phyloP scores from a whole-genome alignment of 2,113 vertebrate genomes.

The Podarcis muralis region DNA sequence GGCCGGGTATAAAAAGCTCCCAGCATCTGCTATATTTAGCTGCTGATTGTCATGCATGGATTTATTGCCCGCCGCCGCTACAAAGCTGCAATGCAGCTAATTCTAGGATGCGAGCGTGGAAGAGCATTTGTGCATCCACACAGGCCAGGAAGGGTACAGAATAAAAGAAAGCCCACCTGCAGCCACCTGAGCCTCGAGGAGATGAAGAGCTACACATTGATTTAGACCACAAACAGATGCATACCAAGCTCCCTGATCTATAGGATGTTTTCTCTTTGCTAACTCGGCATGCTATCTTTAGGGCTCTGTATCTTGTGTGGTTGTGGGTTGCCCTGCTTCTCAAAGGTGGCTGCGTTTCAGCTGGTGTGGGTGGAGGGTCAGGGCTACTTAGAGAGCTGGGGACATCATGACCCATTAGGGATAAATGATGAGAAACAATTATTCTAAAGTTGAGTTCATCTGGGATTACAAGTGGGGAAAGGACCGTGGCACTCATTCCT shows the following conservation, averaged over 20 bases:
- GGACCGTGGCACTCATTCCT: too few relatives aligned
- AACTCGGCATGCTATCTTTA: not conserved
- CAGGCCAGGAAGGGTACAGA: not conserved
- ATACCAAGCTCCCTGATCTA: not conserved
- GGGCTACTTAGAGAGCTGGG: too few relatives aligned
- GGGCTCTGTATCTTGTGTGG: not conserved
- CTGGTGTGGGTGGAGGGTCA: not conserved
- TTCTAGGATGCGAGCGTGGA: not conserved
- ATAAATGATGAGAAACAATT: too few relatives aligned
- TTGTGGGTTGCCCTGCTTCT: not conserved
- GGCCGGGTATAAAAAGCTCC: not conserved
- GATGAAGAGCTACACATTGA: not conserved
- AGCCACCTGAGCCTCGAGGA: not conserved
- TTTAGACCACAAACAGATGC: not conserved
- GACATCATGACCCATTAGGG: not conserved
- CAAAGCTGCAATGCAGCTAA: slow-evolving; percentile 38
- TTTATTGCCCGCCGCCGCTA: slow-evolving; percentile 17
- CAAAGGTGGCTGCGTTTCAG: not conserved
- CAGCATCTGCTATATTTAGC: slow-evolving; percentile 17
- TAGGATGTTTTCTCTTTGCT: not conserved
- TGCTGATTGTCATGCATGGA: slow-evolving; percentile 25
- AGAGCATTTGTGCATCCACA: not conserved
- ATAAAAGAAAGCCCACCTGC: not conserved
- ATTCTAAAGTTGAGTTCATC: not conserved
- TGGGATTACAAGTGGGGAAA: too few relatives aligned